Base-by-base conservation (phyloP, 2,888 invertebrate species). In the Fragum whitleyi region DNA sequence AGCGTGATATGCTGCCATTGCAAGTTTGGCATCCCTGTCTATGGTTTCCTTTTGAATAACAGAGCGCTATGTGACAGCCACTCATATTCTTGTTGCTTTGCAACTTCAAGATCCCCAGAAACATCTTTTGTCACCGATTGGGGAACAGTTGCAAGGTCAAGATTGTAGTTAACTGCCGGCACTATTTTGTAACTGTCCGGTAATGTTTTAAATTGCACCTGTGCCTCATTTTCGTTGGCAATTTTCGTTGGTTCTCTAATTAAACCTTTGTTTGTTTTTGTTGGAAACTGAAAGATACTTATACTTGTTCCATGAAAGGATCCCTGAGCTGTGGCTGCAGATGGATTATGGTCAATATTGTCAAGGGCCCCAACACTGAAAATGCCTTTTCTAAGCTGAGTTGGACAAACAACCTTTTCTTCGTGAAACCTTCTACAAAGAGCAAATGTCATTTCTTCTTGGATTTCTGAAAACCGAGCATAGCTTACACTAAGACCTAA, bases 291-390 rank as follows among this genome's bases (percentile, higher is more conserved):
- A 59, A 82, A 79, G 2, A 85, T n/a, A 19, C 77, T 80, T 7
- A 85, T 83, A 19, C 77, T 76, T 9, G 81, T 86, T 11, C 87
- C 85, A 72, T 87, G 84, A 26, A 87, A 84, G n/a, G 87, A 81
- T 14, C 65, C 74, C 14, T 61, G 29, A 32, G 86, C 81, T n/a
- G 79, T 85, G 2, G 79, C 72, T n/a, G 88, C 83, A 29, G 53
- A 83, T 9, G 75, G 77, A 59, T 85, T 83, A 61, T 86, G 85
- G 47, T 87, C 83, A 36, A 87, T 87, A 29, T 85, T 87, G 53
- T 86, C 86, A 14, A 83, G 69, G 23, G 83, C 83, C n/a, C 67
- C 70, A 26, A 80, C 79, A 16, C 81, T 83, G 65, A 88, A 85
- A 16, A 85, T 16, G 51, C 79, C 73, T 29, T 23, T 53, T 53